Percentiles rank a stretch among this genome's conserved stretches.
These are phyloP conservation scores for Pseudomyrmex concolor DNA, from an alignment of 1,140 invertebrate genomes.

Conservation along the genomic window DNA sequence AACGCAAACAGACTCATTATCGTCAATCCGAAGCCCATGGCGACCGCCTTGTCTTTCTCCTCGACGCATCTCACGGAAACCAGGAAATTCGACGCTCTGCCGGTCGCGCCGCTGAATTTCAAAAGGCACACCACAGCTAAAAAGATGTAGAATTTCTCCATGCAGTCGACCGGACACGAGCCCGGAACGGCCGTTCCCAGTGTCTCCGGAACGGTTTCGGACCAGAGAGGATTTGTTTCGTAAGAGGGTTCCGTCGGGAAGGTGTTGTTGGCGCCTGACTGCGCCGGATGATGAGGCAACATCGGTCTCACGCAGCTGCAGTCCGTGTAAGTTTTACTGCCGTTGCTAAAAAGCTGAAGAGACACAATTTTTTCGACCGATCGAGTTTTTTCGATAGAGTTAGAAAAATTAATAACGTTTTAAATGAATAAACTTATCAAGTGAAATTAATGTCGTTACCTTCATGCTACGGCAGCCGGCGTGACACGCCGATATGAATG, in stretches of 20 bases:
- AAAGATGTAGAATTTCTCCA: slow-evolving; percentile 88
- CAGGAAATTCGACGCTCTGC: slow-evolving; percentile 89
- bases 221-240: slow-evolving; percentile 35
- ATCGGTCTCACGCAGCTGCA: slow-evolving; percentile 85
- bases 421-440: background rate
- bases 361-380: background rate
- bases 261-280: slow-evolving; percentile 65
- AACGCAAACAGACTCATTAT: slow-evolving; percentile 89
- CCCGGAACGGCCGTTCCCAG: slow-evolving; percentile 86
- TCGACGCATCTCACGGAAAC: slow-evolving; percentile 90
- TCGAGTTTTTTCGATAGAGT: background rate
- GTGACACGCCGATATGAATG: slow-evolving; percentile 90
- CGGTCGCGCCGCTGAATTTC: slow-evolving; percentile 89
- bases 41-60: slow-evolving; percentile 90
- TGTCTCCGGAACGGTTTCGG: background rate
- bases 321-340: slow-evolving; percentile 83
- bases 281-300: slow-evolving; percentile 63
- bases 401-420: background rate
- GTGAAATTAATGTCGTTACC: slow-evolving; percentile 70
- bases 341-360: slow-evolving; percentile 53
- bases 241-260: slow-evolving; percentile 57
- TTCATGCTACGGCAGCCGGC: slow-evolving; percentile 87
- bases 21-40: slow-evolving; percentile 89
- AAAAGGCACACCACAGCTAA: slow-evolving; percentile 88
- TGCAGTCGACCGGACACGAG: slow-evolving; percentile 89